Conservation (phyloP, 2,113 vertebrate genomes). For the Sceloporus tristichus region DNA sequence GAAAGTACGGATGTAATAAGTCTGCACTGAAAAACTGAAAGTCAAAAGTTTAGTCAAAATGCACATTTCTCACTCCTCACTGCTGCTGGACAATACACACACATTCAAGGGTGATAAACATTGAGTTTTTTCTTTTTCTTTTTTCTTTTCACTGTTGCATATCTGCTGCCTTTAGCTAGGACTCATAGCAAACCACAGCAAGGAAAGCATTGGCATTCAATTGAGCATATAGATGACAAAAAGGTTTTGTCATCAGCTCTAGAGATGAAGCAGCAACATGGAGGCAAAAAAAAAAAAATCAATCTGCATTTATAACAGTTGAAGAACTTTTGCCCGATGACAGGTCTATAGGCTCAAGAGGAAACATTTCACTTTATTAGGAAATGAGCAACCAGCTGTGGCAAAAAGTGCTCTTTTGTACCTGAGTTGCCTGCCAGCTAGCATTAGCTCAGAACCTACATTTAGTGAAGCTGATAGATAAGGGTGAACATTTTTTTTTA, state of each 20-base stretch:
- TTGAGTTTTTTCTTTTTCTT: no score
- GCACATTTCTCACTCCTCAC: background rate
- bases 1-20: background rate
- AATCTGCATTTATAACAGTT: constrained; percentile 28
- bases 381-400: constrained; percentile 39
- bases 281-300: constrained; percentile 8
- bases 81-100: background rate
- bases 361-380: background rate
- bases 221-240: constrained; percentile 19
- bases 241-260: constrained; percentile 20
- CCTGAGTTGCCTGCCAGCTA: constrained; percentile 10
- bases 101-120: background rate
- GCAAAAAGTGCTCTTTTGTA: background rate
- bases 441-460: rapidly evolving
- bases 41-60: background rate
- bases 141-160: no score
- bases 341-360: constrained; percentile 5
- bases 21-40: background rate
- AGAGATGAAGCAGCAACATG: background rate
- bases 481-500: background rate
- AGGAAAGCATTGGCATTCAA: background rate
- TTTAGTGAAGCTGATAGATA: background rate
- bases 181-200: background rate
- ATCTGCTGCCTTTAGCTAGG: background rate
- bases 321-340: constrained; percentile 7